These are phyloP conservation scores for Auanema freiburgensis DNA, from an alignment of 2,888 invertebrate species.

Conservation along the genomic window DNA sequence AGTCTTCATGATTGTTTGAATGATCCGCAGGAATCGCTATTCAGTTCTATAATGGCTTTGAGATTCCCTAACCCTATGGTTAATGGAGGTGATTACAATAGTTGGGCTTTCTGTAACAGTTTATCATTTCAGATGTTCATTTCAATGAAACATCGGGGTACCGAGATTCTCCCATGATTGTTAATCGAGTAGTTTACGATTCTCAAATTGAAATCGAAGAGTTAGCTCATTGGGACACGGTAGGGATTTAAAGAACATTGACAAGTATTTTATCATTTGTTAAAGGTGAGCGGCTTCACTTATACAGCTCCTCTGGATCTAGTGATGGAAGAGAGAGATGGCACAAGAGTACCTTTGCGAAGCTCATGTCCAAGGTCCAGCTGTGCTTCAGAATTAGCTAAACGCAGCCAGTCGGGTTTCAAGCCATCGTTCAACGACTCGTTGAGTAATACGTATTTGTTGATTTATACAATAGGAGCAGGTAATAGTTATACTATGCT, in stretches of 20 bases:
- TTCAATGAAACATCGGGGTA: slow-evolving; percentile 43
- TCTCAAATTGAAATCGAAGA: slow-evolving; percentile 39
- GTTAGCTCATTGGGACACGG: slow-evolving; percentile 37
- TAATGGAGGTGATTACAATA: slow-evolving; percentile 15
- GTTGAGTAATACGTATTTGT: slow-evolving; percentile 35
- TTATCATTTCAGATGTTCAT: slow-evolving; percentile 31
- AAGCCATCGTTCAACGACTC: slow-evolving; percentile 37
- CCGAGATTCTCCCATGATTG: slow-evolving; percentile 35
- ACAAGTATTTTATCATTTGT: neutral
- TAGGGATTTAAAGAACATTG: neutral
- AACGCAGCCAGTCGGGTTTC: slow-evolving; percentile 26
- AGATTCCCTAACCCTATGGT: slow-evolving; percentile 45
- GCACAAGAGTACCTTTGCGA: slow-evolving; percentile 26
- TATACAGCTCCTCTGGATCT: slow-evolving; percentile 36
- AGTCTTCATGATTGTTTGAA: slow-evolving; percentile 52
- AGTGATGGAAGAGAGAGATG: slow-evolving; percentile 44
- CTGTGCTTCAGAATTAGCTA: slow-evolving; percentile 37
- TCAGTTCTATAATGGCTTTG: slow-evolving; percentile 35
- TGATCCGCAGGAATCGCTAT: slow-evolving; percentile 47
- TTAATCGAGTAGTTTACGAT: slow-evolving; percentile 44
- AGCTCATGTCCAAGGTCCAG: slow-evolving; percentile 44
- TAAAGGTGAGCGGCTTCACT: slow-evolving; percentile 22
- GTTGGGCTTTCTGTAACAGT: neutral
- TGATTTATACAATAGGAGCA: slow-evolving; percentile 42
- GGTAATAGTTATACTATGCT: slow-evolving; percentile 5